phyloP scores from a whole-genome alignment of 2,797 vertebrate species.

The Takifugu rubripes region DNA sequence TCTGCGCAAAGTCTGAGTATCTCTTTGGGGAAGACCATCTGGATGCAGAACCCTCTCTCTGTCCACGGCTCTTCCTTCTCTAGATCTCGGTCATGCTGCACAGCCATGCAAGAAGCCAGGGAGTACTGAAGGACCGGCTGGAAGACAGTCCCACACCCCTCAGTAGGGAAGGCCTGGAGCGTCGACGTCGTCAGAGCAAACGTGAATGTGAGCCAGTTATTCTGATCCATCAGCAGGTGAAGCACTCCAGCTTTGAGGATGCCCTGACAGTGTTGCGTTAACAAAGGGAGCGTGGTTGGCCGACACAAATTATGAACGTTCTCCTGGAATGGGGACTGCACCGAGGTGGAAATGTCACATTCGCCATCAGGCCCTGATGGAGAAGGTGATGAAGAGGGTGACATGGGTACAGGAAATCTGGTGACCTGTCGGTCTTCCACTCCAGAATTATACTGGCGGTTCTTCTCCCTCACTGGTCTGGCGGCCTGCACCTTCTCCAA shows the following conservation, averaged over 20 bases:
- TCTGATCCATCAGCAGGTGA: constrained; percentile 84
- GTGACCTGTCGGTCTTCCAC: constrained; percentile 46
- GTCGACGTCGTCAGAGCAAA: constrained; percentile 86
- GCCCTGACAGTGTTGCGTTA: constrained; percentile 79
- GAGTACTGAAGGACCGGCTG: constrained; percentile 84
- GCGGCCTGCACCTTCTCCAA: constrained; percentile 83
- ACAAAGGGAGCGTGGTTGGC: constrained; percentile 78
- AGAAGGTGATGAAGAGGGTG: constrained; percentile 43
- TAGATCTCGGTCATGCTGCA: constrained; percentile 78
- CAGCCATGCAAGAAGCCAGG: constrained; percentile 81
- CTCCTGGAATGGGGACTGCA: constrained; percentile 26
- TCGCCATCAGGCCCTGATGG: constrained; percentile 49
- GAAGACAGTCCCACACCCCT: constrained; percentile 84
- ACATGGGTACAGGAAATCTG: constrained; percentile 46
- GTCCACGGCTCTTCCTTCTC: constrained; percentile 67
- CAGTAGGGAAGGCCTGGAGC: constrained; percentile 86
- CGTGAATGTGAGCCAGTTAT: constrained; percentile 91
- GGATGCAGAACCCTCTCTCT: constrained; percentile 77
- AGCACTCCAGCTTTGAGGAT: constrained; percentile 87
- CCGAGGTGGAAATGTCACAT: constrained; percentile 35
- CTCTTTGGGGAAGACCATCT: constrained; percentile 86
- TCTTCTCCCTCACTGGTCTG: constrained; percentile 64
- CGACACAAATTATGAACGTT: constrained; percentile 49
- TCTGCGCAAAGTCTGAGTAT: constrained; percentile 85
- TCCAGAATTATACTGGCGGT: constrained; percentile 57